Evolutionary conservation across 2,797 vertebrate genomes (phyloP), one percentile per base, ranked within the genome.

Genomic region (Sebastes kiyomatsui): DNA sequence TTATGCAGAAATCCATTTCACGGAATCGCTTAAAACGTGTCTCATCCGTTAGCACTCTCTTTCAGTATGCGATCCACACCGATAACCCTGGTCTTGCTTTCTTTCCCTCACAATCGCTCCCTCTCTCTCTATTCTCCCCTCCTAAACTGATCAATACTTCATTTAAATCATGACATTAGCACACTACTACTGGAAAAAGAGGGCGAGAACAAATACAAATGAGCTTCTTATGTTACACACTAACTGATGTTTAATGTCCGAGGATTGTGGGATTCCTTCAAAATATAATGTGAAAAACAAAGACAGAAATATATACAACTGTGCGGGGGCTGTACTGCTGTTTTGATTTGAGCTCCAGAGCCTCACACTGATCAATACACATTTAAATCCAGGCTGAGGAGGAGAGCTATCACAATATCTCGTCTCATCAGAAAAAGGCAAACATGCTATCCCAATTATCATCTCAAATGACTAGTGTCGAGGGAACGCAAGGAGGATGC

Each of bases 131-230:
- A 94, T 96, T 96, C 96, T 96, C 96, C 95, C 96, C 96, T 96
- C 96, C 96, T 96, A 96, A 96, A 96, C 96, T 97, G 96, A 97
- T 97, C 96, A 97, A 97, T 97, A 96, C 96, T 96, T 97, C 96
- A 97, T 97, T 97, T 97, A 97, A 97, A 97, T 97, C 96, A 95
- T 96, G 96, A 96, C 96, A 97, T 97, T 96, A 97, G 94, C 95
- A 95, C 94, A 94, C 94, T 92, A 94, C 92, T 90, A 94, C 88
- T 92, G 89, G 88, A 90, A 94, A 93, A 88, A 80, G 77, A 84
- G 69, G 80, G 78, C 77, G 30, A 90, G 81, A 91, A 85, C 76
- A 91, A 94, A 93, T 70, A 93, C 87, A 92, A 92, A 94, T 66
- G 72, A 72, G 81, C 76, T 56, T 91, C 65, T 69, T 65, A 67